Conservation (phyloP, 1,140 invertebrate genomes). For the Sitophilus oryzae region DNA sequence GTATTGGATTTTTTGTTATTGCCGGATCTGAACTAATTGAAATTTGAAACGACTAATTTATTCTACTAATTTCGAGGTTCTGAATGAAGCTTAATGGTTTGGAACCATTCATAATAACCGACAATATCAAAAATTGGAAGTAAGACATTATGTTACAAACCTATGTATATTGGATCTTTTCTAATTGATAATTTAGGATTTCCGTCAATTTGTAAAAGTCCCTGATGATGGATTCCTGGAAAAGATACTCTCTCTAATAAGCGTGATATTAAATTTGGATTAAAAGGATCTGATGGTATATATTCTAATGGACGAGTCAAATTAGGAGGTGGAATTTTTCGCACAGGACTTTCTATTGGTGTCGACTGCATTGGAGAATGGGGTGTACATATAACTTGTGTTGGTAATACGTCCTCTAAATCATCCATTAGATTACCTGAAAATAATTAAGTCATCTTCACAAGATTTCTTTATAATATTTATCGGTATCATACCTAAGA, state of each 20-base stretch:
- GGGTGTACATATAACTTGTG: conserved; percentile 26
- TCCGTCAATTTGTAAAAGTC: conserved; percentile 24
- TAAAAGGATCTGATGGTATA: conserved; percentile 48
- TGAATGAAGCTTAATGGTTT: too few relatives aligned
- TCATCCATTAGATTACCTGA: conserved; percentile 34
- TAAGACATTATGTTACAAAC: too few relatives aligned
- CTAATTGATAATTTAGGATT: conserved; percentile 31
- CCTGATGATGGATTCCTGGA: conserved; percentile 45
- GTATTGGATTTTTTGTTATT: too few relatives aligned
- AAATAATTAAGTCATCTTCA: neutral
- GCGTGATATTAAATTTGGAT: conserved; percentile 45
- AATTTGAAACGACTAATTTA: too few relatives aligned
- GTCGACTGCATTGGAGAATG: conserved; percentile 17
- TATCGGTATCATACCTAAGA: conserved; percentile 5
- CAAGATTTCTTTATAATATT: neutral
- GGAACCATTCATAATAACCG: too few relatives aligned
- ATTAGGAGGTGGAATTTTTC: conserved; percentile 13
- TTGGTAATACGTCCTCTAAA: conserved; percentile 16
- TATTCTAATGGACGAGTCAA: conserved; percentile 19
- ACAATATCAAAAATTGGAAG: too few relatives aligned
- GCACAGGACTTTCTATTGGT: conserved; percentile 17
- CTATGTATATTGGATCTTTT: conserved; percentile 30
- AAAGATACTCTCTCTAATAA: conserved; percentile 50
- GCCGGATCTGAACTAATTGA: too few relatives aligned
- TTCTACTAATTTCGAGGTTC: too few relatives aligned